Evolutionary conservation across 2,113 vertebrate species (phyloP), one percentile per base, ranked within the genome.

Genomic region (Monopterus albus): DNA sequence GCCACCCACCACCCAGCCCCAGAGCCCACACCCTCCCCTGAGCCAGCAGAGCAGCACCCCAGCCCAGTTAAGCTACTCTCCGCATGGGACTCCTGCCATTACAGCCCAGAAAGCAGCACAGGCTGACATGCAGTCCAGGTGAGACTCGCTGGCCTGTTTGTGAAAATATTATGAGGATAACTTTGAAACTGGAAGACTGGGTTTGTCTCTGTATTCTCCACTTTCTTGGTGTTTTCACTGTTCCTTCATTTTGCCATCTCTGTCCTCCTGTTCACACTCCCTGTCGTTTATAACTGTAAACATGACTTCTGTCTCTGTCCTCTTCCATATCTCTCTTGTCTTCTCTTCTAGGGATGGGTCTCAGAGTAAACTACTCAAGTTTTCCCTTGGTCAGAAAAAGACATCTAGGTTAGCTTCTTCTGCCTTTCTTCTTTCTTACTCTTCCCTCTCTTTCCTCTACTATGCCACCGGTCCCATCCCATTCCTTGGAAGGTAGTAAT

Each of bases 341-440:
- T 90, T 93, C 93, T 94, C 91, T 93, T 93, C 95, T 90, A 98
- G 95, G 96, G 95, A 96, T 89, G 94, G 95, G 88, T 94, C 94
- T 94, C 96, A 98, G 92, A 96, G 94, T 95, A 98, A 97, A 98
- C 94, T 96, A 84, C 96, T 98, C 95, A 95, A 94, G 93, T 97
- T 97, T 95, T 95, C 96, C 93, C 94, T 98, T 85, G 95, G 96
- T 95, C 97, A 97, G 92, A 99, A 94, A 96, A 99, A 96, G 93
- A 94, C 92, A 86, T 98, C 97, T 96, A 98, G 98, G 98, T 99
- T 95, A 96, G 96, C 79, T 55, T 59, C 55, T 74, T 56, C 81
- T 82, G 47, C 80, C 20, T 77, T 73, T 78, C 39, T 68, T 20
- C 35, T 62, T 75, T 49, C 33, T 42, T 49, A 14, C 62, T 38